Conservation (phyloP, 2,888 invertebrate genomes). For the Plagodis pulveraria region DNA sequence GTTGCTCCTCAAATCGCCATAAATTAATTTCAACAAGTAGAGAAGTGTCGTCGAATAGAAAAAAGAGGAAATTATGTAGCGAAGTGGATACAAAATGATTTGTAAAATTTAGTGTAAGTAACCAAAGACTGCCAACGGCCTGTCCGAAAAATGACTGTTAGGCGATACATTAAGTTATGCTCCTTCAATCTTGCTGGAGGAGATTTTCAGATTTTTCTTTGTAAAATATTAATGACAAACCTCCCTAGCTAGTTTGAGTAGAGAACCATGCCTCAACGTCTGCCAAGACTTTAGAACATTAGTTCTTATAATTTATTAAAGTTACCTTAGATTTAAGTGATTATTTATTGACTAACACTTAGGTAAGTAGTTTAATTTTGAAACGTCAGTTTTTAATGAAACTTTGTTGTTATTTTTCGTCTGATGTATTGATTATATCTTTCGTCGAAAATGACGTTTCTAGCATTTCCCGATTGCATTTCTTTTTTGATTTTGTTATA, state of each 20-base stretch:
- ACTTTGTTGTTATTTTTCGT: conserved; percentile 34
- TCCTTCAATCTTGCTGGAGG: conserved; percentile 11
- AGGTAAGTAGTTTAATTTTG: conserved; percentile 57
- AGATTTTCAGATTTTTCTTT: conserved; percentile 6
- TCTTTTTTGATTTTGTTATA: conserved; percentile 69
- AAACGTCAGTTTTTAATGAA: conserved; percentile 41
- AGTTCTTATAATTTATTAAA: conserved; percentile 77
- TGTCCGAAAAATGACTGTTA: conserved; percentile 47
- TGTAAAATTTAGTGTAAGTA: conserved; percentile 68
- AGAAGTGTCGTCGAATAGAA: conserved; percentile 74
- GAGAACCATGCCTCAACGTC: conserved; percentile 46
- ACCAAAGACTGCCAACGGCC: conserved; percentile 83
- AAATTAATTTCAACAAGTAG: conserved; percentile 71
- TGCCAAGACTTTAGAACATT: conserved; percentile 55
- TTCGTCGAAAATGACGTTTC: conserved; percentile 46
- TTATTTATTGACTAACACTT: conserved; percentile 79
- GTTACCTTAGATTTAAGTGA: conserved; percentile 79
- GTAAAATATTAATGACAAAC: neutral
- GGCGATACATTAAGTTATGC: conserved; percentile 12
- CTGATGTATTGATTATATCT: conserved; percentile 22
- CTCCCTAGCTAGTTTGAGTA: conserved; percentile 6
- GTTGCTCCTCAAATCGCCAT: conserved; percentile 64
- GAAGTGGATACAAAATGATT: conserved; percentile 40
- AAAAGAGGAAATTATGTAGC: conserved; percentile 63
- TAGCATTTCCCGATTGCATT: conserved; percentile 77